phyloP scores from a whole-genome alignment of 1,140 invertebrate species.

The Drosophila fuyamai region DNA sequence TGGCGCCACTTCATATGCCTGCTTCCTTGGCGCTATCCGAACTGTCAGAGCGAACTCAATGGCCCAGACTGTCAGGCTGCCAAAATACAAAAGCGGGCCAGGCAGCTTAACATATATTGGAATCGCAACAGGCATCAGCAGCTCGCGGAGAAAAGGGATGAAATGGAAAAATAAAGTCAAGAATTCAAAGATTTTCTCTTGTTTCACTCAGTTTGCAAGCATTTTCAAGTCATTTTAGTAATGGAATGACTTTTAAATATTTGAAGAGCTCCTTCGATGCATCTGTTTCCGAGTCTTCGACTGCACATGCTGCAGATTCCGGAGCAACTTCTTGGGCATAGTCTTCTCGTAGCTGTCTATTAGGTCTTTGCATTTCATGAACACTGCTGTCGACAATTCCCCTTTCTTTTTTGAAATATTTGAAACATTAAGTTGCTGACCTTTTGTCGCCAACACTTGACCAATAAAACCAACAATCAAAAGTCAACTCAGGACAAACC shows the following conservation, averaged over 20 bases:
- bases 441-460: slow-evolving; percentile 30
- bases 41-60: slow-evolving; percentile 49
- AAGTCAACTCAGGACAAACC: slow-evolving; percentile 28
- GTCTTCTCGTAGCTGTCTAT: slow-evolving; percentile 8
- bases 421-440: slow-evolving; percentile 27
- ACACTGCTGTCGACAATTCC: slow-evolving; percentile 28
- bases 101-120: slow-evolving; percentile 41
- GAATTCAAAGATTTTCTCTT: slow-evolving; percentile 26
- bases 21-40: slow-evolving; percentile 43
- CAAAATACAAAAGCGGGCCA: slow-evolving; percentile 57
- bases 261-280: slow-evolving; percentile 60
- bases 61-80: slow-evolving; percentile 69
- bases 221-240: slow-evolving; percentile 65
- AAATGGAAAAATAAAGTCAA: slow-evolving; percentile 41
- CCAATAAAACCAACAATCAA: slow-evolving; percentile 54
- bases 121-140: slow-evolving; percentile 20
- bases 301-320: slow-evolving; percentile 1
- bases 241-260: slow-evolving; percentile 76
- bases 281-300: neutral
- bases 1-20: slow-evolving; percentile 49
- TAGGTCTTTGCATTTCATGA: slow-evolving; percentile 58
- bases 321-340: neutral
- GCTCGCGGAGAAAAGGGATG: neutral
- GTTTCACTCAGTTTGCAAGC: slow-evolving; percentile 35
- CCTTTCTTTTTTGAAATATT: neutral